A percentile compares a stretch with the other conserved stretches of the same genome.
These are phyloP conservation scores for Intellagama lesueurii DNA, from an alignment of 2,797 vertebrate species.

Conservation along the genomic window DNA sequence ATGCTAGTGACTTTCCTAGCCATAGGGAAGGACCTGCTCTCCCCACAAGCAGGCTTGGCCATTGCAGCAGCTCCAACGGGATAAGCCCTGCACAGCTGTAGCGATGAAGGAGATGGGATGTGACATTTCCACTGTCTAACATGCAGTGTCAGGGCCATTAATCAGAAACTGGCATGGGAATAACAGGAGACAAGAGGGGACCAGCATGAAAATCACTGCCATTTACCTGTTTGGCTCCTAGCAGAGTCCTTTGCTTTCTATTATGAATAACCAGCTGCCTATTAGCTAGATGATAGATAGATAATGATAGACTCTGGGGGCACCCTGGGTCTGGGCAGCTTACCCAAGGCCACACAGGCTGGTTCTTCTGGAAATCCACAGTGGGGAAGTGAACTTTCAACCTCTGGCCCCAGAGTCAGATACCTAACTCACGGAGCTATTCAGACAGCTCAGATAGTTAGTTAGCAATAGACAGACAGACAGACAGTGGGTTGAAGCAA, in stretches of 20 bases:
- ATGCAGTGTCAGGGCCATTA: conserved; percentile 17
- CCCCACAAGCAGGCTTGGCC: neutral
- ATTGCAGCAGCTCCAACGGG: neutral
- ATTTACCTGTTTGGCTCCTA: neutral
- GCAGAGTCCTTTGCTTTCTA: neutral
- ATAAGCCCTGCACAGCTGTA: conserved; percentile 1
- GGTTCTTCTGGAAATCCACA: too few species aligned
- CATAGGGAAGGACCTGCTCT: neutral
- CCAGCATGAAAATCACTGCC: neutral
- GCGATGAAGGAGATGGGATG: neutral
- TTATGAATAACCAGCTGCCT: neutral
- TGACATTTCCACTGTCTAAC: neutral
- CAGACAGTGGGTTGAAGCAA: neutral
- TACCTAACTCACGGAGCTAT: too few species aligned
- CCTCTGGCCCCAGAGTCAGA: too few species aligned
- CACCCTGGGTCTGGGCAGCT: too few species aligned
- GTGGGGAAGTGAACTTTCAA: too few species aligned
- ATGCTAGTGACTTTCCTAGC: conserved; percentile 3
- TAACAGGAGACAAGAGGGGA: neutral
- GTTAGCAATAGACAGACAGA: too few species aligned
- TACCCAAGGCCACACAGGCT: too few species aligned
- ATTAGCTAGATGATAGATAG: too few species aligned
- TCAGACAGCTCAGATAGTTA: too few species aligned
- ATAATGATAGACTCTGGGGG: too few species aligned
- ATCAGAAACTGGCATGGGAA: neutral